Evolutionary conservation across 2,797 vertebrate genomes (phyloP), one percentile per base, ranked within the genome.

Genomic region (Sebastolobus alascanus): DNA sequence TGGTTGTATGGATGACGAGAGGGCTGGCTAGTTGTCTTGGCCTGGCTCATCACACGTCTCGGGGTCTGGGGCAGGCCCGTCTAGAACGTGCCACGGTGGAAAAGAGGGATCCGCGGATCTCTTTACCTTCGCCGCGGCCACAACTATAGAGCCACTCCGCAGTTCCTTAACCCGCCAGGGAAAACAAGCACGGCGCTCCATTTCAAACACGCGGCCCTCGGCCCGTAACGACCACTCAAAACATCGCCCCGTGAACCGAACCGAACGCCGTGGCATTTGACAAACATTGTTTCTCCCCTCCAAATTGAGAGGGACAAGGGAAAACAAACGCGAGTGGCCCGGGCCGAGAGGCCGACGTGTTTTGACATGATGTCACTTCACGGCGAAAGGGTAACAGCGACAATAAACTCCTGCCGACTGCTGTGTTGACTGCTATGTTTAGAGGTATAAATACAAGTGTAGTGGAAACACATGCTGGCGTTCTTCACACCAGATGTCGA

Each of bases 341-440:
- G 68, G 77, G 79, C 75, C 55, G 55, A 68, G 60, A 79, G 67
- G 84, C 69, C 29, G 75, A 87, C 37, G 22, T 95, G 90, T 95
- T 95, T 95, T 94, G 93, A 95, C 93, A 93, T 85, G 73, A 88
- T 90, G 93, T 95, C 92, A 92, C 90, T 91, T 93, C 91, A 88
- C 85, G 69, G 93, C 84, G 91, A 92, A 91, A 93, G 88, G 93
- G 91, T 89, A 89, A 94, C 86, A 60, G 91, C 20, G 87, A 93
- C 93, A 92, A 92, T 93, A 92, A 92, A 92, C 90, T 87, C 85
- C 82, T 73, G 87, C 83, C 55, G 82, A 87, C 88, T 75, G 83
- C 92, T 70, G 80, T 88, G 90, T 91, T 93, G 91, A 93, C 92
- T 91, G 87, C 85, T 79, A 54, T 92, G 91, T 93, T 93, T 86